Base-by-base conservation (phyloP, 2,888 invertebrate species). In the Ectobius pallidus region DNA sequence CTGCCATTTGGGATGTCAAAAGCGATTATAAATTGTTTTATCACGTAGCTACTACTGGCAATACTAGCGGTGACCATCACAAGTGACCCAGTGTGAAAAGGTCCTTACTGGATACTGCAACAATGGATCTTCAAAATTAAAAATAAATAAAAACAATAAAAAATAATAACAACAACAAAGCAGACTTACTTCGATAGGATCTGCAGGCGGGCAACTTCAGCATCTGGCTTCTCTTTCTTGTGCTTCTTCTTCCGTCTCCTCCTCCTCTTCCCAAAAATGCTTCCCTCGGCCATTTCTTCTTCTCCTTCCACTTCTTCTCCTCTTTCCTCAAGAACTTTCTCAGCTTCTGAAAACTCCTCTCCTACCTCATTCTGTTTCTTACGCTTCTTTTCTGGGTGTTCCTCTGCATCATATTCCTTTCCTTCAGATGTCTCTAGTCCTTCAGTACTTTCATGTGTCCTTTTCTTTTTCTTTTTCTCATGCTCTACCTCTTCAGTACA, bases 101-200 rank as follows among this genome's bases (percentile, higher is more conserved):
- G n/a, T n/a, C n/a, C n/a, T n/a, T n/a, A n/a, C n/a, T n/a, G n/a
- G n/a, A n/a, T n/a, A n/a, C n/a, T n/a, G n/a, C n/a, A n/a, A n/a
- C n/a, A n/a, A n/a, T n/a, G n/a, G n/a, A n/a, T n/a, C n/a, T n/a
- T n/a, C n/a, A n/a, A n/a, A n/a, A n/a, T n/a, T n/a, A n/a, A n/a
- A n/a, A n/a, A n/a, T n/a, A n/a, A n/a, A n/a, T n/a, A n/a, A n/a
- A n/a, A n/a, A n/a, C n/a, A n/a, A n/a, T n/a, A n/a, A n/a, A n/a
- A n/a, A n/a, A n/a, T n/a, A n/a, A n/a, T n/a, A n/a, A n/a, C n/a
- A n/a, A n/a, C n/a, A n/a, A n/a, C n/a, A n/a, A n/a, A n/a, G n/a
- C n/a, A n/a, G n/a, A 61, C 81, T 80, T 82, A 86, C 84, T 94
- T 95, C 1, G 91, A 85, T 78, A 92, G 84, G 27, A 92, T 86